A percentile compares a stretch with the other conserved stretches of the same genome.
phyloP scores from a whole-genome alignment of 2,797 vertebrate genomes.

The Typhlichthys eigenmanni region DNA sequence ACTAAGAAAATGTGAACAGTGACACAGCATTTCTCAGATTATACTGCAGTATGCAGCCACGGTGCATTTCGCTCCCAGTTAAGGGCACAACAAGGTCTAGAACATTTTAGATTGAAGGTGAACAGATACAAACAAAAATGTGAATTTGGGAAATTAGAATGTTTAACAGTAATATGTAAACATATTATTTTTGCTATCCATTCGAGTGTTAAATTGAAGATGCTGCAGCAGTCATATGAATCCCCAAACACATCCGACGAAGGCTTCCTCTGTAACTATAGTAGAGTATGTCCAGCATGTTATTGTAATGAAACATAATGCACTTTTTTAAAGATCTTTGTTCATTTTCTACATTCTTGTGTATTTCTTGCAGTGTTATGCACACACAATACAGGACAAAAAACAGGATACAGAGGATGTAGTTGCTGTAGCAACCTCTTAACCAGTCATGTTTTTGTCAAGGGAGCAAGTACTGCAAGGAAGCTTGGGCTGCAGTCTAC shows the following conservation, averaged over 20 bases:
- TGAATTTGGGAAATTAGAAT: slow-evolving; percentile 32
- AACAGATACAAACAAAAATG: slow-evolving; percentile 20
- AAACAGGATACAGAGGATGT: neutral
- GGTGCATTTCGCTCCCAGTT: neutral
- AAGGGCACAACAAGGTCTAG: slow-evolving; percentile 11
- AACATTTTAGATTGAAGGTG: slow-evolving; percentile 7
- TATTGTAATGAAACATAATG: no score
- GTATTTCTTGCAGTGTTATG: no score
- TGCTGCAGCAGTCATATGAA: no score
- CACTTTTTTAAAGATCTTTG: no score
- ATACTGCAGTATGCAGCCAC: slow-evolving; percentile 1
- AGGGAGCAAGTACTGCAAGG: neutral
- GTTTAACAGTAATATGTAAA: no score
- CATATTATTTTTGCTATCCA: no score
- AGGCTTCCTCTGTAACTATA: no score
- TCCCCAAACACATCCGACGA: no score
- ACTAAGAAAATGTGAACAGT: neutral
- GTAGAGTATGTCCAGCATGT: no score
- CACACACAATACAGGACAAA: neutral
- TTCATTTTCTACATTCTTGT: no score
- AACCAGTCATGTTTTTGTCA: slow-evolving; percentile 12
- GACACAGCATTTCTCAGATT: slow-evolving; percentile 5
- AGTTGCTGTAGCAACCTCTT: slow-evolving; percentile 33
- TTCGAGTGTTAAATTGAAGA: slow-evolving; percentile 40
- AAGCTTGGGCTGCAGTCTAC: neutral